Base-by-base conservation (phyloP, 2,797 vertebrate genomes). In the Crypturellus tataupa region DNA sequence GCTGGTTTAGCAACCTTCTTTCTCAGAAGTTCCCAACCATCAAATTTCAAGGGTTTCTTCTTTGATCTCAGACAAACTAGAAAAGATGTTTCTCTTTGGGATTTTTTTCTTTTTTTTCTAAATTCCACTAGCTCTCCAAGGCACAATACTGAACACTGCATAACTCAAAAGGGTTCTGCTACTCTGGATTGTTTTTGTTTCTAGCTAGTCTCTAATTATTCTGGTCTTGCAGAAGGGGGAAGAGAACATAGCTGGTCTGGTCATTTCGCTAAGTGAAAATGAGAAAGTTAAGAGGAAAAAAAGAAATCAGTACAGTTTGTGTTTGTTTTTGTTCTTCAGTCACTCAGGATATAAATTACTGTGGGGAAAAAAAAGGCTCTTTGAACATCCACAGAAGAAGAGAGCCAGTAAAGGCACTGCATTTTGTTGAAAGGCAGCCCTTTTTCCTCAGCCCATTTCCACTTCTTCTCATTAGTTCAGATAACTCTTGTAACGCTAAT, bases 251-350 rank as follows among this genome's bases (percentile, higher is more conserved):
- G 0, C 65, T 58, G 58, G 44, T 59, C 77, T 62, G 75, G 93
- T 83, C 55, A 71, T 89, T 79, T 90, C 5, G 2, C 75, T 93
- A 87, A 92, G 73, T 82, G 87, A 93, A 94, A 93, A 93, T 78
- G 71, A 94, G 76, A 94, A 89, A 93, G 58, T 87, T 93, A 78
- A 82, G 79, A 93, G 91, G 80, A 76, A 89, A 76, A 53, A 89
- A 87, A 78, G 65, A 84, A 88, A 94, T 88, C 42, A 35, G 76
- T 94, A 83, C 83, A 94, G 85, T 94, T 94, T 92, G 65, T 94
- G 95, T 93, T 95, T 96, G 91, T 87, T 95, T 93, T 80, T 94
- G 42, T 93, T 97, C 96, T 96, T 97, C 87, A 95, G 16, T 94
- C 83, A 59, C 72, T 84, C 78, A 75, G 83, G 89, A 95, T 95